Evolutionary conservation across 2,797 vertebrate species (phyloP).

Genomic region (Sciurus vulgaris): DNA sequence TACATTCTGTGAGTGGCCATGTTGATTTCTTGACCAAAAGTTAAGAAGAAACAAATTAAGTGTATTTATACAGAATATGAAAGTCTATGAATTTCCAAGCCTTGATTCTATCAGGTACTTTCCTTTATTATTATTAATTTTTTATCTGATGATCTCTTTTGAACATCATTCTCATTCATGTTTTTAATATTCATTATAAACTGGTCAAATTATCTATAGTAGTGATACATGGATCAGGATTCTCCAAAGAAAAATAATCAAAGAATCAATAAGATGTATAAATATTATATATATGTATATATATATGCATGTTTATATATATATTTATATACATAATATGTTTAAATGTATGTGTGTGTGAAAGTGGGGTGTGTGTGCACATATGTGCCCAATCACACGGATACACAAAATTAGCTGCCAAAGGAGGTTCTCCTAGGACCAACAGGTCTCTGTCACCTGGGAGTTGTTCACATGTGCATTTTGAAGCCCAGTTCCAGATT

Average conservation of each 20-base stretch:
- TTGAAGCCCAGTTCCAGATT: background rate
- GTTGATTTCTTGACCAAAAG: conserved; percentile 50
- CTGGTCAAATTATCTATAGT: accelerated
- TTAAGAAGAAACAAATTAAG: background rate
- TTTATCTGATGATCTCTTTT: background rate
- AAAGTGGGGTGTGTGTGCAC: accelerated
- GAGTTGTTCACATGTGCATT: background rate
- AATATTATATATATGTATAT: background rate
- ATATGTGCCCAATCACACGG: background rate
- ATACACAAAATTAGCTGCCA: background rate
- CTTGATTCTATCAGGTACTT: background rate
- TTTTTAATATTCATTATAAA: background rate
- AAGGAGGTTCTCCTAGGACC: background rate
- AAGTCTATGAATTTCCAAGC: background rate
- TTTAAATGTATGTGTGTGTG: accelerated
- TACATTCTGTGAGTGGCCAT: conserved; percentile 57
- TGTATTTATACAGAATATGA: background rate
- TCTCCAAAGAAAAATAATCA: background rate
- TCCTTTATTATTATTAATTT: accelerated
- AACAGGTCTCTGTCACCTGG: background rate
- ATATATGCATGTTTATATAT: too few species aligned
- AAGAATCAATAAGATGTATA: background rate
- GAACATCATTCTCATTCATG: background rate
- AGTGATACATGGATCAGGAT: accelerated
- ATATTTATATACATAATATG: background rate